Evolutionary conservation across 2,797 vertebrate species (phyloP), one percentile per base, ranked within the genome.

Genomic region (Simalia tracyae): DNA sequence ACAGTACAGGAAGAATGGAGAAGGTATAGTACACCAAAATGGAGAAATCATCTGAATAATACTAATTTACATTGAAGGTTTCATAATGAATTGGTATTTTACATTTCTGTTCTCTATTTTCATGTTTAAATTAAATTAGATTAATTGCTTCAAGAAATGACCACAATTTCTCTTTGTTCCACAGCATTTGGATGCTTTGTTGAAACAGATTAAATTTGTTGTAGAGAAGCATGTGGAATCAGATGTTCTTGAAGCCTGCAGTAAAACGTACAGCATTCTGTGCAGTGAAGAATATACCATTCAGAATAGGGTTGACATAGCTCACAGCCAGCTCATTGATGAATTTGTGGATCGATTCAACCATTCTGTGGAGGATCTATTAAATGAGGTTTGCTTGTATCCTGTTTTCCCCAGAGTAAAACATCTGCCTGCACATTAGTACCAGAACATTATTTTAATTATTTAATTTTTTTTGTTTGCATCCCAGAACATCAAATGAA

Each of bases 221-320:
- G 99, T 99, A 97, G 99, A 99, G 96, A 99, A 99, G 96, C 99
- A 99, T 22, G 98, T 99, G 8, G 99, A 99, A 95, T 97, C 97
- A 0, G 99, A 99, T 93, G 99, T 99, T 92, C 97, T 99, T 2
- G 99, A 99, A 97, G 99, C 99, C 66, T 99, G 99, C 98, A 99
- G 99, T 95, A 99, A 99, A 97, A 99, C 99, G 24, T 99, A 99
- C 97, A 99, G 99, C 97, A 99, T 99, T 95, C 98, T 99, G 91
- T 99, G 99, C 97, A 99, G 99, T 24, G 99, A 99, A 94, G 99
- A 99, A 90, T 99, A 99, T 96, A 99, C 99, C 92, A 99, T 99
- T 97, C 99, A 99, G 98, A 99, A 99, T 96, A 98, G 99, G 89
- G 99, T 99, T 95, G 99, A 99, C 97, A 99, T 99, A 90, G 99